phyloP scores from a whole-genome alignment of 2,888 invertebrate genomes.

The Actias luna region DNA sequence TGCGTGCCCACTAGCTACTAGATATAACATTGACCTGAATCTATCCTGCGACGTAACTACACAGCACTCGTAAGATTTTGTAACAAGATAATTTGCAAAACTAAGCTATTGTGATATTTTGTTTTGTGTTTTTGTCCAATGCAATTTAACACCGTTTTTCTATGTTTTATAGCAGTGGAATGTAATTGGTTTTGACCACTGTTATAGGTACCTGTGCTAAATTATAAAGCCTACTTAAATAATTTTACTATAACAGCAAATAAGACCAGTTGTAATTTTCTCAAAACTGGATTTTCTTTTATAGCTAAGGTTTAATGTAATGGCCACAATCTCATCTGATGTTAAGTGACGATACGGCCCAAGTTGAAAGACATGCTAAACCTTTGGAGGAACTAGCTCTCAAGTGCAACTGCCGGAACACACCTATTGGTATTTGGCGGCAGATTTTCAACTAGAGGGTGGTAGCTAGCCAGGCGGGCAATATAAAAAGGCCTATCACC shows the following conservation, averaged over 20 bases:
- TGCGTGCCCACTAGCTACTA: constrained; percentile 14
- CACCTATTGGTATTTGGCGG: no score
- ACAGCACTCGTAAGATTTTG: constrained; percentile 33
- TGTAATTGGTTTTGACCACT: background rate
- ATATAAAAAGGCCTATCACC: no score
- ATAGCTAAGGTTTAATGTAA: no score
- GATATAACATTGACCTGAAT: constrained; percentile 53
- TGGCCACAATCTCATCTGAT: no score
- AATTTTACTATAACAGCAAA: background rate
- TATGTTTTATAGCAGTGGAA: background rate
- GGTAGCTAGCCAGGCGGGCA: no score
- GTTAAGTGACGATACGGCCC: no score
- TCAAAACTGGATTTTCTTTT: no score
- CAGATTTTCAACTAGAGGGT: no score
- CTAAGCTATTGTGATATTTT: constrained; percentile 26
- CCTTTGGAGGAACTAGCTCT: no score
- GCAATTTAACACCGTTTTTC: background rate
- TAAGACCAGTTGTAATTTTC: no score
- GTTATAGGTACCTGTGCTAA: background rate
- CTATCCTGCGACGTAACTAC: constrained; percentile 21
- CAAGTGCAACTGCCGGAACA: no score
- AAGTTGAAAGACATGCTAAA: no score
- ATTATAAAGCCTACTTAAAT: background rate
- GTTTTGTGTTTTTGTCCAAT: background rate
- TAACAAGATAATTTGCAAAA: constrained; percentile 47